Conservation (phyloP, 2,888 invertebrate species). For the Heterodera filipjevi region DNA sequence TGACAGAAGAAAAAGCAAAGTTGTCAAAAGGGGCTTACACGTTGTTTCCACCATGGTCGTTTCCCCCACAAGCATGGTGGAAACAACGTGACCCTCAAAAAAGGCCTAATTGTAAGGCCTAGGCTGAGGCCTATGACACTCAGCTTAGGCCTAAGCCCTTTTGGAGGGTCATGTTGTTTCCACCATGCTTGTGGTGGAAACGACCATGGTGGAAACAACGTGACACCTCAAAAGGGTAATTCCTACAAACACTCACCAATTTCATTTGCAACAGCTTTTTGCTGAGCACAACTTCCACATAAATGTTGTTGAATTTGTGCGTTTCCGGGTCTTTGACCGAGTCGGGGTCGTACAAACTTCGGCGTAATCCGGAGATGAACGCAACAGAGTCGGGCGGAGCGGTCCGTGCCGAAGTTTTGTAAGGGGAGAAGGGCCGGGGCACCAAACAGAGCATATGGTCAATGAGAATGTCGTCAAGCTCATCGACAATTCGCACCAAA, state of each 20-base stretch:
- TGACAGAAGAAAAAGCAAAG: too few species aligned
- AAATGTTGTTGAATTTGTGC: slow-evolving; percentile 38
- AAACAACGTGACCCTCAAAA: too few species aligned
- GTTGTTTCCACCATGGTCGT: too few species aligned
- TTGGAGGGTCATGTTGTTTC: too few species aligned
- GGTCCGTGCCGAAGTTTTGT: slow-evolving; percentile 8
- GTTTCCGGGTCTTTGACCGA: slow-evolving; percentile 15
- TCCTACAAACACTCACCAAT: background rate
- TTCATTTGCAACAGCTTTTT: slow-evolving; percentile 24
- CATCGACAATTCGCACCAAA: slow-evolving; percentile 40
- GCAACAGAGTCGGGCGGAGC: slow-evolving; percentile 36
- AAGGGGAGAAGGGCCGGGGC: slow-evolving; percentile 1
- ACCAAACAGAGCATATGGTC: slow-evolving; percentile 31
- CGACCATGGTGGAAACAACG: too few species aligned
- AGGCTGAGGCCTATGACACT: too few species aligned
- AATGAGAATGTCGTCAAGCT: slow-evolving; percentile 40
- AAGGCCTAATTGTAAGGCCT: too few species aligned
- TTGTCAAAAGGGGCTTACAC: too few species aligned
- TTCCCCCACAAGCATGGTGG: too few species aligned
- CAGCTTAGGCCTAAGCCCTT: too few species aligned
- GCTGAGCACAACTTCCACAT: slow-evolving; percentile 39
- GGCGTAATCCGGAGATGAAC: slow-evolving; percentile 36
- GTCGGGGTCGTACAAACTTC: slow-evolving; percentile 28
- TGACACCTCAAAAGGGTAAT: too few species aligned
- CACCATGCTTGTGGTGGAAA: too few species aligned